Evolutionary conservation across 1,140 invertebrate species (phyloP), one percentile per base, ranked within the genome.

Genomic region (Venustaconcha ellipsiformis): DNA sequence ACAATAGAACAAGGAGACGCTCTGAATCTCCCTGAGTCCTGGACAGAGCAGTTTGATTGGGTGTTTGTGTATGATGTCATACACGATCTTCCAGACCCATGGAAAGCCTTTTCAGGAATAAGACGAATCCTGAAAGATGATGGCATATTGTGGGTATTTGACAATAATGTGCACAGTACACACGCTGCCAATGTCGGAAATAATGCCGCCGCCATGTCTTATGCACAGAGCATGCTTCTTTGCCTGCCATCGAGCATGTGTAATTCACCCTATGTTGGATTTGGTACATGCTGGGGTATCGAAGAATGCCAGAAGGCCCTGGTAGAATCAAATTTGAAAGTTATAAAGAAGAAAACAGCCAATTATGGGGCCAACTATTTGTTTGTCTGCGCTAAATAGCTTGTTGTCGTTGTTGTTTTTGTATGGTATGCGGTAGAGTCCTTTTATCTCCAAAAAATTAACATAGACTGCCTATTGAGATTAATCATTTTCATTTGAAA

Each of bases 61-160:
- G 55, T 70, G 18, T 64, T 65, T 11, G 58, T 64, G 15, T 23
- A 20, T 57, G 68, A 70, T 30, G 57, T 57, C 68, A 70, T 70
- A 26, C 68, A 70, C 26, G 26, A 70, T 57, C 14, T 70, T 17
- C 68, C 68, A 13, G 18, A 57, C 30, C 68, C 68, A 14, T 18
- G n/a, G 17, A 55, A 57, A 57, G 68, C 57, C 20, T 18, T 70
- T 37, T n/a, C n/a, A 57, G 68, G 4, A 57, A 70, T 70, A 14
- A 57, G 57, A n/a, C 68, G 68, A 20, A n/a, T n/a, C n/a, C 57
- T 70, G 37, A 70, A 70, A 55, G 17, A 18, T 15, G 48, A 3
- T 23, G 68, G 68, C 26, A 37, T 1, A 30, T 30, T 30, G 2
- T 30, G 26, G 26, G 26, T 30, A 30, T 30, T 30, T 23, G 66